These are phyloP conservation scores for Heteromyza rotundicornis DNA, from an alignment of 2,888 invertebrate genomes.

Conservation along the genomic window DNA sequence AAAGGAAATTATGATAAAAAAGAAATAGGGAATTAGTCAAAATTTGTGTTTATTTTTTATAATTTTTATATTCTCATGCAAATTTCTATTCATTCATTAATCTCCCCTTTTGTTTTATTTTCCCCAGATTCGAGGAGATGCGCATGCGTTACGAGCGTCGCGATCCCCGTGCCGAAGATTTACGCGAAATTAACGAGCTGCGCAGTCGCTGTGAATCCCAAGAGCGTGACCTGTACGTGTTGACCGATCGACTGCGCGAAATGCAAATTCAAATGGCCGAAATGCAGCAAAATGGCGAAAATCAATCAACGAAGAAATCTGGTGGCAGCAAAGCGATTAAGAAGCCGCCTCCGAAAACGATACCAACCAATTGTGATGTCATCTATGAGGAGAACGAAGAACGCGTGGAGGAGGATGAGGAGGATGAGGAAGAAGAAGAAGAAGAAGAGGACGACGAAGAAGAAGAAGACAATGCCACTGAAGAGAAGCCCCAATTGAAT, in stretches of 20 bases:
- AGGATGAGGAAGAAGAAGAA: slow-evolving; percentile 18
- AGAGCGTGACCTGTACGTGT: slow-evolving; percentile 66
- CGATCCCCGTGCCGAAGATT: slow-evolving; percentile 67
- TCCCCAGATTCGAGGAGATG: slow-evolving; percentile 66
- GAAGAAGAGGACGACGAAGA: slow-evolving; percentile 26
- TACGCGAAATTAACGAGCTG: slow-evolving; percentile 66
- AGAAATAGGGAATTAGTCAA: too few species aligned
- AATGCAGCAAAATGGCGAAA: slow-evolving; percentile 44
- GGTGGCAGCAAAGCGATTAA: slow-evolving; percentile 40
- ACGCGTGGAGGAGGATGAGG: slow-evolving; percentile 31
- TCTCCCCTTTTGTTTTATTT: too few species aligned
- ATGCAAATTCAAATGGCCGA: slow-evolving; percentile 65
- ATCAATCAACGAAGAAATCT: slow-evolving; percentile 6
- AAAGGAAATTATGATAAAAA: too few species aligned
- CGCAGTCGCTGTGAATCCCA: slow-evolving; percentile 67
- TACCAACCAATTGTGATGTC: slow-evolving; percentile 62
- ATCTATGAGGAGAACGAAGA: slow-evolving; percentile 62
- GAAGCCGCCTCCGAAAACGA: slow-evolving; percentile 58
- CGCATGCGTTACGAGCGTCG: slow-evolving; percentile 67
- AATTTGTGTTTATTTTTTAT: too few species aligned
- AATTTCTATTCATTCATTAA: too few species aligned
- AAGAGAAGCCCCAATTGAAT: slow-evolving; percentile 27
- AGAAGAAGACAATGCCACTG: slow-evolving; percentile 29
- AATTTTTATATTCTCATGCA: too few species aligned
- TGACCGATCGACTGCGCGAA: slow-evolving; percentile 67